Base-by-base conservation (phyloP, 2,113 vertebrate species). In the Callipepla californica region DNA sequence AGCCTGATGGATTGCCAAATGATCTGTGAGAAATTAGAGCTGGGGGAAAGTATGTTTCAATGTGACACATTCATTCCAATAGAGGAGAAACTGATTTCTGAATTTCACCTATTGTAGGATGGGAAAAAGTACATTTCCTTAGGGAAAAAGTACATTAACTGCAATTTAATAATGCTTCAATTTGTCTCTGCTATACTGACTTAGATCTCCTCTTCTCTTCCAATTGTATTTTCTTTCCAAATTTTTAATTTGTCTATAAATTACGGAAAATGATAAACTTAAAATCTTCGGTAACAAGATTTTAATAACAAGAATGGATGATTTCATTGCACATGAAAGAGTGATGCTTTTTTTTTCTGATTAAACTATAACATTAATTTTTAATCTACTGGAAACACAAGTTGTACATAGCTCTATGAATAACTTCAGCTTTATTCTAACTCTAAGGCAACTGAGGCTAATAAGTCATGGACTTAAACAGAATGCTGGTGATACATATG, bases 1-100 rank as follows among this genome's bases (percentile, higher is more conserved):
- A 30, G 74, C 81, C 76, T 83, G 59, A 94, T 87, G 75, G 73
- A 94, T 95, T 95, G 78, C 58, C 59, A 93, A 95, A 78, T 25
- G 38, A 42, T 10, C 65, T 66, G 20, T 85, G 80, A 94, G 91
- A 92, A 95, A 97, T 95, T 84, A 89, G 78, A 92, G 67, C 14
- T 63, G 9, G 13, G 34, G 17, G 25, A n/a, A 9, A 95, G 85
- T 61, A 82, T 47, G 67, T 82, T 89, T 95, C 80, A 67, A 4
- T 61, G 36, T 92, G 92, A 89, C 9, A 22, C 47, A 80, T 91
- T 80, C 65, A 53, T 91, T 97, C 72, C 70, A 51, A 28, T 28
- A 66, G 59, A 93, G 45, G 20, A 91, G 67, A 94, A 93, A 70
- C 34, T 25, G 62, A 81, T 94, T 96, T 93, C 92, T 89, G 61